Evolutionary conservation across 2,113 vertebrate species (phyloP), one percentile per base, ranked within the genome.

Genomic region (Megaleporinus macrocephalus): DNA sequence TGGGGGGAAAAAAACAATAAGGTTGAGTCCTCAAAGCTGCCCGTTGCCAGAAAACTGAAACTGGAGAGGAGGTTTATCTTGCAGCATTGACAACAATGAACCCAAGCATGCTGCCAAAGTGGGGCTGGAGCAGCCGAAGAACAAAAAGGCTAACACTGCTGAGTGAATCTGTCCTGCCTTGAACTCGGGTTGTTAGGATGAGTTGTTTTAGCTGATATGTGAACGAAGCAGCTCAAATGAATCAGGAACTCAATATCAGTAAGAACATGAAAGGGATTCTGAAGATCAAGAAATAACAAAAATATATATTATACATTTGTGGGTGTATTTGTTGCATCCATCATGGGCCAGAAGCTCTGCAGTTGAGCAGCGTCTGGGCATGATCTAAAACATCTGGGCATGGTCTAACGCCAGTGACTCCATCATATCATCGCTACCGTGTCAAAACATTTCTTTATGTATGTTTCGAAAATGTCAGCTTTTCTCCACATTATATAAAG

Each of bases 21-120:
- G 6, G 27, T 68, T 74, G 44, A 65, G 79, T 6, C 75, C n/a
- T 75, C 33, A 68, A 81, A 36, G 49, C 61, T 74, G 65, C 18
- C 51, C 51, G 11, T 0, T 81, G 73, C 30, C 47, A 69, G 41
- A 76, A 49, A 68, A 11, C 3, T 22, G 12, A 61, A 49, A 47
- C 26, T 57, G 22, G 7, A 30, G 68, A 33, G 62, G 15, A 75
- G 36, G n/a, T 22, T 36, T 44, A 80, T 73, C 41, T 73, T 51
- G 49, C 11, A 49, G 7, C 22, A 10, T 24, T n/a, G 59, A 44
- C 71, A 73, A 73, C 47, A 76, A 66, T 53, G 30, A 41, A 66
- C 22, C 36, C 22, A 49, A 73, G 57, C 20, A 53, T 11, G 7
- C 41, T 73, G 27, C 71, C 66, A 70, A 24, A 44, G 66, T 36